A percentile compares a stretch with the other conserved stretches of the same genome.
phyloP scores from a whole-genome alignment of 2,797 vertebrate species.

The Ara ararauna region DNA sequence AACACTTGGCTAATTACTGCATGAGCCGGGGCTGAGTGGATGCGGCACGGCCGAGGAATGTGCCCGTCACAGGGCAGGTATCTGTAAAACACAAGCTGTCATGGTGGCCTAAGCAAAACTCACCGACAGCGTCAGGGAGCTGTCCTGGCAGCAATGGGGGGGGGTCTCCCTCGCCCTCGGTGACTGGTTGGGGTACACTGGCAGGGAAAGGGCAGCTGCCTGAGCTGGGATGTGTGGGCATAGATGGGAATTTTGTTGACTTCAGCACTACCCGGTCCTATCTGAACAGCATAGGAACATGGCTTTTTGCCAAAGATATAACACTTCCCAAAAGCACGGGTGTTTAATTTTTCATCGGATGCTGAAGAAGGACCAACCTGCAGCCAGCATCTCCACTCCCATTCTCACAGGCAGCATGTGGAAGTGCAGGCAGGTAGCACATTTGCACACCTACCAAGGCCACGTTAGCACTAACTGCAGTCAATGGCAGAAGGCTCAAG shows the following conservation, averaged over 20 bases:
- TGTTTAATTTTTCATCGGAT: background rate
- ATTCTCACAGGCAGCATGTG: fast-evolving
- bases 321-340: background rate
- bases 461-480: background rate
- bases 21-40: background rate
- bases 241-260: background rate
- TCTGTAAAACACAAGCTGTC: slow-evolving; percentile 33
- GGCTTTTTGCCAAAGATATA: background rate
- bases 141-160: fast-evolving
- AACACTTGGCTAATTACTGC: slow-evolving; percentile 51
- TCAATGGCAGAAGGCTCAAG: background rate
- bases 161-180: background rate
- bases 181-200: fast-evolving
- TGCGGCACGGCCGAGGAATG: background rate
- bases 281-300: background rate
- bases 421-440: background rate
- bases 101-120: background rate
- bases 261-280: background rate
- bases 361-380: background rate
- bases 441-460: fast-evolving
- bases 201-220: background rate
- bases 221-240: too few species aligned
- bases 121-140: background rate
- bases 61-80: background rate
- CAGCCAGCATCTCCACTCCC: background rate